Conservation (phyloP, 2,888 invertebrate genomes). For the Andrena dorsata region DNA sequence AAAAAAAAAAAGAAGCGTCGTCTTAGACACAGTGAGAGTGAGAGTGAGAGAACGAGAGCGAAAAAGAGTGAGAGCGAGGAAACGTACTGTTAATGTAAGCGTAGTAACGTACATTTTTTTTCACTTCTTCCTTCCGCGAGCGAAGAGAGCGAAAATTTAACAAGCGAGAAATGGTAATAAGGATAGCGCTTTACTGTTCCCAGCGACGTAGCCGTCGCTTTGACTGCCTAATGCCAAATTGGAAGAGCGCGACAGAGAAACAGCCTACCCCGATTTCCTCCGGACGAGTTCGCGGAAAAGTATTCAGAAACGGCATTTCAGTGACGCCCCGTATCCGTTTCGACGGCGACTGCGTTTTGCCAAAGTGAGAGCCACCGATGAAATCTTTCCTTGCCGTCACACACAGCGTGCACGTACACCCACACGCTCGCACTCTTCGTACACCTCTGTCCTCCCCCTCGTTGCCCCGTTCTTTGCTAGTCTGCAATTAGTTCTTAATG, state of each 20-base stretch:
- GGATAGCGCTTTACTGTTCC: conserved; percentile 51
- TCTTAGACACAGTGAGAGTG: conserved; percentile 6
- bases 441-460: conserved; percentile 9
- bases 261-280: conserved; percentile 33
- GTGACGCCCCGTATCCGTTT: conserved; percentile 34
- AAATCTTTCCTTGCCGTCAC: conserved; percentile 38
- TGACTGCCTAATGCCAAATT: conserved; percentile 84
- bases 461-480: conserved; percentile 65
- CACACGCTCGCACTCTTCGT: neutral
- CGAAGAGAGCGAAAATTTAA: neutral
- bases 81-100: conserved; percentile 41
- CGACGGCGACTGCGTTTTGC: conserved; percentile 53
- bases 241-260: conserved; percentile 24
- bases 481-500: conserved; percentile 67
- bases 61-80: conserved; percentile 26
- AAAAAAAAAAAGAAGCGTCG: conserved; percentile 35
- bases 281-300: conserved; percentile 32
- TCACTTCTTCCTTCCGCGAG: conserved; percentile 54
- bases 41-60: conserved; percentile 15
- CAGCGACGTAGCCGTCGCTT: conserved; percentile 70
- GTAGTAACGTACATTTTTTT: conserved; percentile 52
- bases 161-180: conserved; percentile 18
- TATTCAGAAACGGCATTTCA: conserved; percentile 41
- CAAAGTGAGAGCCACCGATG: conserved; percentile 53
- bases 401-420: neutral